Base-by-base conservation (phyloP, 2,888 invertebrate species). In the Lasioglossum morio region DNA sequence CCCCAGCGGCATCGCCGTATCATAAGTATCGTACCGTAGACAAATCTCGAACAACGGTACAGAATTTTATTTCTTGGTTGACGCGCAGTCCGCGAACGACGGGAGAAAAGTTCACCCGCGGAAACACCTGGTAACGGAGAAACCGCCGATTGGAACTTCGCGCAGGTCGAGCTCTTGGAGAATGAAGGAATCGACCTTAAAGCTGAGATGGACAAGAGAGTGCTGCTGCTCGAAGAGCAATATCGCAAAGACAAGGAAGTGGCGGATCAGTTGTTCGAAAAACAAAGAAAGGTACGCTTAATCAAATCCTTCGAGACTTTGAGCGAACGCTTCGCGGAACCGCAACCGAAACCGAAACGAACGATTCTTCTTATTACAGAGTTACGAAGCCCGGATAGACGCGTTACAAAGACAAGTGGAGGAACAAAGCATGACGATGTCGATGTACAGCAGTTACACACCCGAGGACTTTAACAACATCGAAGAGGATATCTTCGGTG, bases 161-260 rank as follows among this genome's bases (percentile, higher is more conserved):
- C 99, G 0, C 99, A 99, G 94, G 97, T 98, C 94, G 99, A 99
- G 95, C 96, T 99, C 89, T 96, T 99, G 85, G 99, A 99, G 96
- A 99, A 99, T 93, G 99, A 99, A 95, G 99, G 98, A 88, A 99
- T 99, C 89, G 99, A 99, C 96, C 96, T 99, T 85, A 99, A 99
- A 95, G 98, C 97, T 1, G 99, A 99, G 96, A 99, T 99, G 99
- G 98, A 99, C 95, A 98, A 99, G 94, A 97, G 99, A 88, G 96
- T 99, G 81, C 95, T 98, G 90, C 98, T 98, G 3, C 96, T 99
- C 76, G 99, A 99, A 94, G 99, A 99, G 94, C 99, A 99, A 95
- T 99, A 98, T 95, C 97, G 98, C 86, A 97, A 98, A 91, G 99
- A 99, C 95, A 99, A 99, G 94, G 98, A 98, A 93, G 99, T 99